A percentile compares a stretch with the other conserved stretches of the same genome.
phyloP scores from a whole-genome alignment of 2,797 vertebrate species.

The Sphenodon punctatus region DNA sequence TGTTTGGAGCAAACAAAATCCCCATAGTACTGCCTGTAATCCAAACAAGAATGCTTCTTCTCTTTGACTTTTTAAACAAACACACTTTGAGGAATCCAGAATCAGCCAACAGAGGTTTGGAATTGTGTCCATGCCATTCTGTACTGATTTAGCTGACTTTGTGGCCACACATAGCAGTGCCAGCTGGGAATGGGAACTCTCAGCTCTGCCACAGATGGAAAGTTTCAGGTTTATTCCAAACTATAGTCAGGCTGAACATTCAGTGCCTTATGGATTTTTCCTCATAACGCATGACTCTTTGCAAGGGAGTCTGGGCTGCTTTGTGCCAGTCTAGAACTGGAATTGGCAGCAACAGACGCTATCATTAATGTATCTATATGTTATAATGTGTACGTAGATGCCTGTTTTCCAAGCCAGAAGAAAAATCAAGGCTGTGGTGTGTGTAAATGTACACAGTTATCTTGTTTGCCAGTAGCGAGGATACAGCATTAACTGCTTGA shows the following conservation, averaged over 20 bases:
- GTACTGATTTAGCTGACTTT: neutral
- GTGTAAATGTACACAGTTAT: rapidly evolving
- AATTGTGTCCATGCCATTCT: neutral
- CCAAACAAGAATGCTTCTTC: neutral
- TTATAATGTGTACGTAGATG: too few relatives aligned
- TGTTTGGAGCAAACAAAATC: slow-evolving; percentile 16
- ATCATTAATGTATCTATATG: too few relatives aligned
- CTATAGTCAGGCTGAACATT: neutral
- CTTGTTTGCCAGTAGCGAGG: neutral
- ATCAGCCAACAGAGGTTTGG: neutral
- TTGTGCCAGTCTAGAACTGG: neutral
- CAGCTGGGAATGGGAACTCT: neutral
- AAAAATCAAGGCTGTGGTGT: neutral
- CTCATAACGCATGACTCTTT: too few relatives aligned
- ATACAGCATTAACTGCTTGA: rapidly evolving
- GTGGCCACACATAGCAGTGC: rapidly evolving
- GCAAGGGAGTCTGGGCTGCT: neutral
- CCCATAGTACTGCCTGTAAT: neutral
- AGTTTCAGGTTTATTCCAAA: neutral
- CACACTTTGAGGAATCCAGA: neutral
- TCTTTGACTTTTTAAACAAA: neutral
- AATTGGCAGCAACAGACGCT: neutral
- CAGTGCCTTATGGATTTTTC: slow-evolving; percentile 1
- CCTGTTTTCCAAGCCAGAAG: neutral
- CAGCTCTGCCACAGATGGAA: neutral